These are phyloP conservation scores for Oncorhynchus kisutch DNA, from an alignment of 2,113 vertebrate genomes.

Conservation along the genomic window DNA sequence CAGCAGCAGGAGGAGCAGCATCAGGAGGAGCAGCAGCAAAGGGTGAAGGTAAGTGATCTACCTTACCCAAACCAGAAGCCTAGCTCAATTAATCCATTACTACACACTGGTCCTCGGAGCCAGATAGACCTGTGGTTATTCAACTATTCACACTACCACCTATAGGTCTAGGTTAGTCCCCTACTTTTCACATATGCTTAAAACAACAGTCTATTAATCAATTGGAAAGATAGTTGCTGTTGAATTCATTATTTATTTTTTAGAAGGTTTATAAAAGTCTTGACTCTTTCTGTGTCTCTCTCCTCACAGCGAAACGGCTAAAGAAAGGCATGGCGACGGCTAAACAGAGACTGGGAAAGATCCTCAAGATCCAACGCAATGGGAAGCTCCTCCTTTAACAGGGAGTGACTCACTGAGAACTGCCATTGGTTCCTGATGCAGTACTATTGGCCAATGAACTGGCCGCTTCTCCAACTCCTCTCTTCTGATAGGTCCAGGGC, in stretches of 20 bases:
- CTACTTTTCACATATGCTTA: background rate
- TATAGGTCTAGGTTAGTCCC: too few relatives aligned
- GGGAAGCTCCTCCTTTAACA: slow-evolving; percentile 96
- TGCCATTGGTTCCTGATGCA: slow-evolving; percentile 68
- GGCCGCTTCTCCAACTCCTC: slow-evolving; percentile 40
- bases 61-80: too few relatives aligned
- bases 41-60: background rate
- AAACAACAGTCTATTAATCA: background rate
- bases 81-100: too few relatives aligned
- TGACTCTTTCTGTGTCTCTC: slow-evolving; percentile 13
- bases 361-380: slow-evolving; percentile 98
- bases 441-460: slow-evolving; percentile 65
- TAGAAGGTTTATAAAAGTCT: background rate
- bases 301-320: slow-evolving; percentile 87
- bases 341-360: slow-evolving; percentile 99
- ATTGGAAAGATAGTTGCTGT: background rate
- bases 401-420: slow-evolving; percentile 53
- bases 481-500: slow-evolving; percentile 55
- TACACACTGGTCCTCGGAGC: too few relatives aligned
- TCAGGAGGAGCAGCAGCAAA: slow-evolving; percentile 26
- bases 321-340: slow-evolving; percentile 99
- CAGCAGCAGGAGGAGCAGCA: background rate
- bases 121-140: too few relatives aligned
- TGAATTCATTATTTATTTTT: background rate
- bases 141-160: too few relatives aligned